A percentile compares a stretch with the other conserved stretches of the same genome.
Conservation (phyloP, 2,113 vertebrate genomes). For the Neomonachus schauinslandi region DNA sequence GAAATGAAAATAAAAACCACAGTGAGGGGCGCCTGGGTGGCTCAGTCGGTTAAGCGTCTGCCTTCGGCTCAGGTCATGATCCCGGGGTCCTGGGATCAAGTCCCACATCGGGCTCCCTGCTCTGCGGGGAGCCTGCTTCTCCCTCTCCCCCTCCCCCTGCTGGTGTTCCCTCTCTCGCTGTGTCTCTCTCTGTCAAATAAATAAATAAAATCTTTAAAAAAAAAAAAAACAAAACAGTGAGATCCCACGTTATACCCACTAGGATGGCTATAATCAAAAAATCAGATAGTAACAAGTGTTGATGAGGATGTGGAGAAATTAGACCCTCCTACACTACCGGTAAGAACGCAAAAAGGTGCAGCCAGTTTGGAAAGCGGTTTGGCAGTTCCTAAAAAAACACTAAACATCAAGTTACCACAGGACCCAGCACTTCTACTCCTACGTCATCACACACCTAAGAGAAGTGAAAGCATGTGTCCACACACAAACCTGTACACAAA, state of each 20-base stretch:
- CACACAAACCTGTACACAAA: neutral
- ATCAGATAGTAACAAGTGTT: neutral
- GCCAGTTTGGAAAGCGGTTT: neutral
- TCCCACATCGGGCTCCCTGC: no score
- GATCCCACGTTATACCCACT: no score
- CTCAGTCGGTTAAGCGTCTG: no score
- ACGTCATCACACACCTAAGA: neutral
- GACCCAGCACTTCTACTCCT: neutral
- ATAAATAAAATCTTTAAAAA: no score
- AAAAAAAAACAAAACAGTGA: no score
- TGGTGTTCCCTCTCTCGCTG: no score
- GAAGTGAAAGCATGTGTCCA: neutral
- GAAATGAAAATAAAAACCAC: conserved; percentile 45
- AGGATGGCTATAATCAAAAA: neutral
- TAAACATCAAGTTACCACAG: neutral
- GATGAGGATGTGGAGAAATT: neutral
- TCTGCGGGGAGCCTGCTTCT: no score
- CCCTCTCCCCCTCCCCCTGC: no score
- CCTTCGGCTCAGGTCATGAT: no score
- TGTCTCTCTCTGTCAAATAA: no score
- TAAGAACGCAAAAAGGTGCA: neutral
- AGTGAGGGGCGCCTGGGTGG: no score
- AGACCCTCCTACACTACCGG: neutral
- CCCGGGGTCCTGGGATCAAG: no score
- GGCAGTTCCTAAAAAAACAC: neutral